These are phyloP conservation scores for Seriola rivoliana DNA, from an alignment of 2,113 vertebrate genomes.

Conservation along the genomic window DNA sequence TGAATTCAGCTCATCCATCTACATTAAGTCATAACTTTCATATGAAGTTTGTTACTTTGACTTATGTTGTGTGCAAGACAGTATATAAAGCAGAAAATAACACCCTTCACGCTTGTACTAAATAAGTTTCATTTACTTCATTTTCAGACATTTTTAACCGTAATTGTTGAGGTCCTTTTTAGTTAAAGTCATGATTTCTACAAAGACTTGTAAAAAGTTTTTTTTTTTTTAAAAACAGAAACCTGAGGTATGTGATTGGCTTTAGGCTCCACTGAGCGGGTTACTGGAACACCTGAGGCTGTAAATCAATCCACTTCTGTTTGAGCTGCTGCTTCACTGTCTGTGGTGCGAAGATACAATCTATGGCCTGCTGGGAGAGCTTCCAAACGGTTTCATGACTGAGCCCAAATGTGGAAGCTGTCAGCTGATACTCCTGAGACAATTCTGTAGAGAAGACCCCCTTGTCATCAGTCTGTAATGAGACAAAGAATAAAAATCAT, in stretches of 20 bases:
- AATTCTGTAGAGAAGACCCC: slow-evolving; percentile 93
- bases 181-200: slow-evolving; percentile 21
- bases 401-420: slow-evolving; percentile 91
- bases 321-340: slow-evolving; percentile 87
- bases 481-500: slow-evolving; percentile 20
- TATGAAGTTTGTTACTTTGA: neutral
- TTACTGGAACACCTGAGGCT: slow-evolving; percentile 77
- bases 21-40: neutral
- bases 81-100: slow-evolving; percentile 13
- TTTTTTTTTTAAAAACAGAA: slow-evolving; percentile 3
- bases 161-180: slow-evolving; percentile 6
- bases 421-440: slow-evolving; percentile 95
- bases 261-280: neutral
- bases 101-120: slow-evolving; percentile 29
- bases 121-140: slow-evolving; percentile 44
- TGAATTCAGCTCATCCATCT: neutral
- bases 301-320: slow-evolving; percentile 88
- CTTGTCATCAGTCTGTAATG: slow-evolving; percentile 94
- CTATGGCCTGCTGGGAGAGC: slow-evolving; percentile 91
- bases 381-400: slow-evolving; percentile 88
- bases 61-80: slow-evolving; percentile 26
- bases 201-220: slow-evolving; percentile 34
- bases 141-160: slow-evolving; percentile 9
- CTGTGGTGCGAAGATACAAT: slow-evolving; percentile 89
- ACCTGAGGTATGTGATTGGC: slow-evolving; percentile 54